Percentiles rank a stretch among this genome's conserved stretches.
These are phyloP conservation scores for Candoia aspera DNA, from an alignment of 2,113 vertebrate species.

Conservation along the genomic window DNA sequence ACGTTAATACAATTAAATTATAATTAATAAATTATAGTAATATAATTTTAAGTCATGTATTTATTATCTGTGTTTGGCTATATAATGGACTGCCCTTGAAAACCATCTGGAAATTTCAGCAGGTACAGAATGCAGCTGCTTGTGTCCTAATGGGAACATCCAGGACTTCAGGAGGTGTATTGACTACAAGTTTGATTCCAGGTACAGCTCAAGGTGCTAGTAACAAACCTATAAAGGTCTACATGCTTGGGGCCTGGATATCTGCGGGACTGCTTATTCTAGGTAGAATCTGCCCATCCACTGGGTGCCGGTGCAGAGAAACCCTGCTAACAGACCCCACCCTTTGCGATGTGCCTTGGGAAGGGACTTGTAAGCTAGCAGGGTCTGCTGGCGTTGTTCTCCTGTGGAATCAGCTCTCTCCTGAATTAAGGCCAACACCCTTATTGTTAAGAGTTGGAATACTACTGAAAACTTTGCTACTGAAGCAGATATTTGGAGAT, in stretches of 20 bases:
- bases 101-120: background rate
- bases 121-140: background rate
- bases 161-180: background rate
- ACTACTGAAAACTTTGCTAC: background rate
- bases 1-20: too few species aligned
- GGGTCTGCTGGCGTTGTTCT: background rate
- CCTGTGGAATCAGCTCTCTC: background rate
- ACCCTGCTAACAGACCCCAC: background rate
- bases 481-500: background rate
- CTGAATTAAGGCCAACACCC: background rate
- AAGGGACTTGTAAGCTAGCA: background rate
- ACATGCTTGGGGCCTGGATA: background rate
- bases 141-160: too few species aligned
- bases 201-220: background rate
- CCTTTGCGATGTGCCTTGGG: background rate
- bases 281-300: background rate
- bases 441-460: background rate
- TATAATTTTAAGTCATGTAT: background rate
- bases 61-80: background rate
- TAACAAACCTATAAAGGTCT: background rate
- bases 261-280: background rate
- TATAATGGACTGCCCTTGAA: background rate
- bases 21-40: too few species aligned
- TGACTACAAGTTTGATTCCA: background rate
- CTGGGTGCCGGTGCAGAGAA: background rate